Conservation (phyloP, 2,888 invertebrate species). For the Sarcophaga carnaria region DNA sequence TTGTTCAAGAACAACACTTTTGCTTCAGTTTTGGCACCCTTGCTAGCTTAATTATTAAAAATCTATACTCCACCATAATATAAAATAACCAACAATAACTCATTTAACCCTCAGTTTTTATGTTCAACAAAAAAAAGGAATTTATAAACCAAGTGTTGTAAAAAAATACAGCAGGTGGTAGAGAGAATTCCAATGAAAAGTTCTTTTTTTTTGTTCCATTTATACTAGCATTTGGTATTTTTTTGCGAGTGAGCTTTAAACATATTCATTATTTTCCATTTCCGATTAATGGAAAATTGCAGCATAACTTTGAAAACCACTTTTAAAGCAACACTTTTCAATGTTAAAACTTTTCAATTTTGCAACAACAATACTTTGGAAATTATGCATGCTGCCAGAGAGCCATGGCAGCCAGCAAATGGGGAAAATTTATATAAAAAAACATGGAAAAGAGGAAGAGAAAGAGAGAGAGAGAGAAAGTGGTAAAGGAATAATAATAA, state of each 20-base stretch:
- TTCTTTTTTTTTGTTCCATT: too few species aligned
- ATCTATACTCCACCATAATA: too few species aligned
- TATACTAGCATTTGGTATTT: not conserved
- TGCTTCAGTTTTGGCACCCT: too few species aligned
- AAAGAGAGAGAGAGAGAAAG: not conserved
- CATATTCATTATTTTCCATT: constrained; percentile 34
- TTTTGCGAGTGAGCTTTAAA: not conserved
- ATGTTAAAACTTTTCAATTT: constrained; percentile 12
- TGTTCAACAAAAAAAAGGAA: too few species aligned
- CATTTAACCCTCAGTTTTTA: too few species aligned
- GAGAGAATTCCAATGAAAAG: not conserved
- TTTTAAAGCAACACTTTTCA: constrained; percentile 27
- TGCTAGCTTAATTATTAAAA: too few species aligned
- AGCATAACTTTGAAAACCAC: constrained; percentile 17
- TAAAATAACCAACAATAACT: too few species aligned
- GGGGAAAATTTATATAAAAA: not conserved
- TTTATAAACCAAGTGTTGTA: too few species aligned
- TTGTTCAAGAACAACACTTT: too few species aligned
- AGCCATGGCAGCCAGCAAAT: not conserved
- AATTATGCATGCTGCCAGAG: too few species aligned
- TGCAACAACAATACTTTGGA: too few species aligned
- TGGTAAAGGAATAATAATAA: too few species aligned
- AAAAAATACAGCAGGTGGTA: constrained; percentile 30
- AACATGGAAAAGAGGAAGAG: not conserved
- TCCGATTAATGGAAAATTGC: constrained; percentile 22